These are phyloP conservation scores for Epinephelus fuscoguttatus DNA, from an alignment of 2,113 vertebrate species.

Conservation along the genomic window DNA sequence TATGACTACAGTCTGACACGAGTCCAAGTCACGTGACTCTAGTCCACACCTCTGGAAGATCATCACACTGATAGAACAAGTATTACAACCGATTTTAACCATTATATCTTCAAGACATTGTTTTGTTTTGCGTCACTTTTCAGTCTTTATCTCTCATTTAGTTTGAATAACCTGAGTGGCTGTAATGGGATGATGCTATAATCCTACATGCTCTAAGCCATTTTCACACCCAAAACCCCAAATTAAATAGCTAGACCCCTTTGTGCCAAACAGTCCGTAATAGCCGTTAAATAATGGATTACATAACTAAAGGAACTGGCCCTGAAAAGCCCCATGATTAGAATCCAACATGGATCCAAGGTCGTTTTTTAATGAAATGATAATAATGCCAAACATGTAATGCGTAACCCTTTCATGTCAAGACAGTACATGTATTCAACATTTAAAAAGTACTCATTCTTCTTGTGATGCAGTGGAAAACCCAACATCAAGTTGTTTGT, in stretches of 20 bases:
- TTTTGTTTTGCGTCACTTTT: neutral
- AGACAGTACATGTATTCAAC: neutral
- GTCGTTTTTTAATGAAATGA: neutral
- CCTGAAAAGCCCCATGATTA: neutral
- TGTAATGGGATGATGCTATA: constrained; percentile 17
- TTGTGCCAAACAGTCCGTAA: constrained; percentile 20
- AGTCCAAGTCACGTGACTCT: too few relatives aligned
- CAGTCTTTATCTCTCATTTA: neutral
- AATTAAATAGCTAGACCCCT: neutral
- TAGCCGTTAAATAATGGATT: constrained; percentile 34
- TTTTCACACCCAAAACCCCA: constrained; percentile 3
- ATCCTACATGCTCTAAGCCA: neutral
- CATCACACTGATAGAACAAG: constrained; percentile 5
- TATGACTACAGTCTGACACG: too few relatives aligned
- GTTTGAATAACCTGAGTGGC: neutral
- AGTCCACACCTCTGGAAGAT: neutral
- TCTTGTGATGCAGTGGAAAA: neutral
- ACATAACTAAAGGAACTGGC: constrained; percentile 3
- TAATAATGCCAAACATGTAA: neutral
- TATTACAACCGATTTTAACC: neutral
- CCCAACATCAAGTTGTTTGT: neutral
- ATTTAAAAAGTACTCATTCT: neutral
- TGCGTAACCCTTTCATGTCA: neutral
- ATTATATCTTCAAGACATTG: neutral
- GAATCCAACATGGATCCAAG: neutral